These are phyloP conservation scores for Eleginops maclovinus DNA, from an alignment of 2,113 vertebrate genomes.

Conservation along the genomic window DNA sequence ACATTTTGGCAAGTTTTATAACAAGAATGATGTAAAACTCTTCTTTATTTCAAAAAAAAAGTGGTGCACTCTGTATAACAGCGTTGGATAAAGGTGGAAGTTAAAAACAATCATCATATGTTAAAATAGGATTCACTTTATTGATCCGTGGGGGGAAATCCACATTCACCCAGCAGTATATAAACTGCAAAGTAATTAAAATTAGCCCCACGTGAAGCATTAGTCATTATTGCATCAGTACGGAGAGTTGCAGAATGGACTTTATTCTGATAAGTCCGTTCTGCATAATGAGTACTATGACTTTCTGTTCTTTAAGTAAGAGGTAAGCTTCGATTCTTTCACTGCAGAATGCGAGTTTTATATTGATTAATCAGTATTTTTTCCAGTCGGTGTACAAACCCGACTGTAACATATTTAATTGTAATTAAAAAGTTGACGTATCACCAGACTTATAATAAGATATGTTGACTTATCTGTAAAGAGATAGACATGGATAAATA, in stretches of 20 bases:
- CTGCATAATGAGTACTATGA: background rate
- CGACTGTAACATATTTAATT: no score
- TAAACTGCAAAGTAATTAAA: background rate
- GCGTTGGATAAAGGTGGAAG: no score
- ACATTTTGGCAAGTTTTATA: no score
- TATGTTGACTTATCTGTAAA: no score
- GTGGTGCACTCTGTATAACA: no score
- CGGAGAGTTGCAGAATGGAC: background rate
- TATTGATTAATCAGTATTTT: background rate
- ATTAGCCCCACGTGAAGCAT: background rate
- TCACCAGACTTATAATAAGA: slow-evolving; percentile 3
- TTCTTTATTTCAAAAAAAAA: no score
- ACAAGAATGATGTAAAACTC: no score
- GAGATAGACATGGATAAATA: no score
- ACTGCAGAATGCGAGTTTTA: background rate
- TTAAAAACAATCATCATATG: background rate
- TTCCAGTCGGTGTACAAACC: background rate
- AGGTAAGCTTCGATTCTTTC: no score
- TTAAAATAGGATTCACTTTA: background rate
- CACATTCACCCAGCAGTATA: background rate
- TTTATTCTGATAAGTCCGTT: background rate
- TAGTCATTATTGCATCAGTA: background rate
- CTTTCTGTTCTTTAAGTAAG: no score
- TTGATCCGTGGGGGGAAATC: background rate
- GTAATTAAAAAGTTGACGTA: slow-evolving; percentile 25